Base-by-base conservation (phyloP, 2,888 invertebrate genomes). In the Caenorhabditis doughertyi region DNA sequence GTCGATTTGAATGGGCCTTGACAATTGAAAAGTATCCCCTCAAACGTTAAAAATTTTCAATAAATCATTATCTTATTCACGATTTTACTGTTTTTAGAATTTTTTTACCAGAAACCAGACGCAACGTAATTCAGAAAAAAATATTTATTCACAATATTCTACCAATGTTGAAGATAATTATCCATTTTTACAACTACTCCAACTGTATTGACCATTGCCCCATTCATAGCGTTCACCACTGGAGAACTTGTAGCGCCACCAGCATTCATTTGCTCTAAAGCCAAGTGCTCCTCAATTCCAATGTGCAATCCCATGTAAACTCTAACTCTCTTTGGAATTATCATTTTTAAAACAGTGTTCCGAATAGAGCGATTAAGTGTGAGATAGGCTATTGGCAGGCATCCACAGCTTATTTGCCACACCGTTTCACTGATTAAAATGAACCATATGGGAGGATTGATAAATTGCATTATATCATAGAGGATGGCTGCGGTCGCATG, bases 271-370 rank as follows among this genome's bases (percentile, higher is more conserved):
- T 53, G 25, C 21, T 60, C 58, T 0, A 60, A 25, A 2, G 21
- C 58, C 27, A 62, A 25, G 27, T 62, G 60, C 27, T 62, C 60
- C 5, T 62, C 60, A 5, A 44, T 25, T 4, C 60, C 60, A 18
- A 44, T 27, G n/a, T 62, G 27, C n/a, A 42, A 8, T 7, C 44
- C 44, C 11, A 39, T 23, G 8, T 25, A 23, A 5, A 16, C 0
- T 2, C 60, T 21, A 3, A 44, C 44, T 44, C n/a, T 27, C 9
- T 42, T 62, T 1, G 60, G 60, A 62, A 62, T n/a, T 0, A 42
- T 4, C 60, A 62, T 62, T 62, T 62, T 62, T 25, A 25, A 2
- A n/a, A 62, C 60, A 0, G 60, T 44, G n/a, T 42, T 62, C n/a
- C 60, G 13, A 4, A 62, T 62, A 0, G 60, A 27, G 21, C 60